phyloP scores from a whole-genome alignment of 2,113 vertebrate species.

The Clinocottus analis region DNA sequence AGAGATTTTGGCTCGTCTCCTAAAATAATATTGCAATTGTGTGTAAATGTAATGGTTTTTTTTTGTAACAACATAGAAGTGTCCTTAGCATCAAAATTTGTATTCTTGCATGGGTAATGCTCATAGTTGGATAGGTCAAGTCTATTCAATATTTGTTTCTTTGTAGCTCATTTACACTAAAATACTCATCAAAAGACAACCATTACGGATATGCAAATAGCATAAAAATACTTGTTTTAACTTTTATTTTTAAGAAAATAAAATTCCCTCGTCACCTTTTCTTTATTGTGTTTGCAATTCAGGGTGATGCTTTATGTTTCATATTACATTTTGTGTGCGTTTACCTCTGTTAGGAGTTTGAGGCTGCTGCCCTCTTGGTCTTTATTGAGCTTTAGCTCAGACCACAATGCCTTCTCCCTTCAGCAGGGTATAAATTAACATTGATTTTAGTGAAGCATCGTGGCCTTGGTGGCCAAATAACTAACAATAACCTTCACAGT shows the following conservation, averaged over 20 bases:
- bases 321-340: constrained; percentile 2
- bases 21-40: background rate
- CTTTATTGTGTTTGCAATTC: background rate
- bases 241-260: background rate
- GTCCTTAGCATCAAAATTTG: background rate
- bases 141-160: background rate
- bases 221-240: background rate
- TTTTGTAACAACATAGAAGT: background rate
- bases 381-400: constrained; percentile 43
- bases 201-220: background rate
- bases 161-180: background rate
- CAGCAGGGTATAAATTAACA: constrained; percentile 63
- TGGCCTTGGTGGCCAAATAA: constrained; percentile 58
- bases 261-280: background rate
- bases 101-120: background rate
- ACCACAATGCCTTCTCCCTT: constrained; percentile 43
- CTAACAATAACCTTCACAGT: constrained; percentile 57
- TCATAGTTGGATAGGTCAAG: background rate
- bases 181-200: background rate
- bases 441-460: constrained; percentile 56
- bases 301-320: background rate
- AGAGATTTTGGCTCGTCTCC: too few species aligned
- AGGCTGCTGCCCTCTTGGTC: constrained; percentile 7
- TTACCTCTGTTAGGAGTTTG: background rate
- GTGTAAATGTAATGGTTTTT: background rate